Evolutionary conservation across 1,140 invertebrate species (phyloP), one percentile per base, ranked within the genome.

Genomic region (Drosophila pachea): DNA sequence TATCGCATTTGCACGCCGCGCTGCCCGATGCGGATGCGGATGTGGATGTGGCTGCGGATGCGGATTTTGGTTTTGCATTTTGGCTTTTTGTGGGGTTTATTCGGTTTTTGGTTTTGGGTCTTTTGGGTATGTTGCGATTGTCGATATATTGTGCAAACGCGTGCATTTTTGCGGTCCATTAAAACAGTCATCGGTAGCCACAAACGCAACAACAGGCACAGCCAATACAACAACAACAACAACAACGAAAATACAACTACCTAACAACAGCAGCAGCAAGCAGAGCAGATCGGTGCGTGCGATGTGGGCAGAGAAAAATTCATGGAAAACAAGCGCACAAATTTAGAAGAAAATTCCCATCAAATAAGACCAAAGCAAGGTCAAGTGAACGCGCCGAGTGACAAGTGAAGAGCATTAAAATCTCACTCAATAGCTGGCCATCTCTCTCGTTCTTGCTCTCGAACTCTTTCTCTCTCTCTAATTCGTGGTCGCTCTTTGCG

Each of bases 331-430:
- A 50, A 36, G 36, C 59, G 58, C 29, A 71, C 76, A 74, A 71
- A 84, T 76, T 81, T 86, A 64, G 56, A 69, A 65, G 76, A 73
- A 86, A 83, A 79, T 43, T 45, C 60, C 42, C 43, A 48, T 42
- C 76, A 49, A 77, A 84, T 79, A 86, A 68, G 81, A 84, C 81
- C 81, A 86, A 74, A 75, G 82, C 81, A 86, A 86, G 82, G 81
- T 86, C 77, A 77, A 72, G 53, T 77, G 43, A 74, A 78, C 67
- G 54, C 48, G 48, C 9, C 33, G 55, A 78, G 53, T 48, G 42
- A 45, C 12, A 62, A 35, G 9, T 42, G 38, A 60, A 70, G 66
- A 9, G 56, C 16, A n/a, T 31, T 2, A 29, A 38, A 52, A 4
- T 40, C 40, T 22, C 36, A 12, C 53, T 35, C 36, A 5, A 40